Evolutionary conservation across 2,888 invertebrate genomes (phyloP), one percentile per base, ranked within the genome.

Genomic region (Podotricha telesiphe): DNA sequence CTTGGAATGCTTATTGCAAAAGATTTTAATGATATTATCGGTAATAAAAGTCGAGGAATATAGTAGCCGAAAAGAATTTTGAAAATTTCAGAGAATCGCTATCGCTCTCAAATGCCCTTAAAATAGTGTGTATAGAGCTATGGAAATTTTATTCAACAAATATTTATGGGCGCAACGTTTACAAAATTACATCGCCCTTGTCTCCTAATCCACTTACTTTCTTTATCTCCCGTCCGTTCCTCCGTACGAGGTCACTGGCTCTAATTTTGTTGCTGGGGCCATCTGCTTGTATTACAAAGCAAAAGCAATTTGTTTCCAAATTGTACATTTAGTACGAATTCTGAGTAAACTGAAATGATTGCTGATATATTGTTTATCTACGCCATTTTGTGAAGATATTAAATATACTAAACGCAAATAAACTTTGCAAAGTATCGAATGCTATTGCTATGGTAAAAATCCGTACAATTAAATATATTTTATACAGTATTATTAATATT

Each of bases 151-250:
- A 53, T 22, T 20, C 20, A 20, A 45, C 8, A 19, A 53, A 17
- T 42, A 17, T 65, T 19, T 65, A 53, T 47, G 19, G 15, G 55
- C 19, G 15, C 15, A 55, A 55, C 55, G 19, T 19, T 65, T 34
- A 45, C 45, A 55, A 34, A 65, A 50, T 66, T 51, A 42, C 50
- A 28, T 51, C 42, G 19, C 34, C 55, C 34, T 34, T 65, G 45
- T 47, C 45, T 58, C 48, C n/a, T 58, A 40, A 67, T 67, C 59
- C 51, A 62, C 62, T 62, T 62, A 62, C 37, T 62, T 61, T 61
- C 51, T 61, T 67, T 61, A 50, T 61, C 50, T 62, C 42, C 53
- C 19, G 47, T 34, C 53, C 28, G 42, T 42, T 50, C 50, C 28
- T 47, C 28, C 37, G 67, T 15, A 50, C 67, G 61, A 62, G 53